Base-by-base conservation (phyloP, 2,888 invertebrate species). In the Linyphia triangularis region DNA sequence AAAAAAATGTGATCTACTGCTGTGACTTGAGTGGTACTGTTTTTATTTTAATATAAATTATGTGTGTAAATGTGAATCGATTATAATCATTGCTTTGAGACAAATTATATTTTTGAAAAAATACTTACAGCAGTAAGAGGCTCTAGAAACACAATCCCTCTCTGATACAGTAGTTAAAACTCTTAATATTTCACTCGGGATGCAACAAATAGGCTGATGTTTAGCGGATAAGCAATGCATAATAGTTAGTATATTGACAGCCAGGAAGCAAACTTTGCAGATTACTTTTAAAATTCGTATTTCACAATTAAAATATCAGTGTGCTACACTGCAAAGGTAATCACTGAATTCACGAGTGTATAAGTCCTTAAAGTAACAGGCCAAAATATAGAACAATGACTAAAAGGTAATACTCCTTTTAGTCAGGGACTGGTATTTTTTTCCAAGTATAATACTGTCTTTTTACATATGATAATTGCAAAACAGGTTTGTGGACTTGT, bases 281-380 rank as follows among this genome's bases (percentile, higher is more conserved):
- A 57, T 81, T 61, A 63, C 22, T 59, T 67, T 73, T 81, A 40
- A 19, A 73, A 72, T 75, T 88, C 78, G 28, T 40, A 37, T 51
- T 28, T 75, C 37, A 72, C 37, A 61, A 69, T 19, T n/a, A 33
- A 85, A 22, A 65, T 51, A 85, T 72, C 51, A 72, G 63, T 33
- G 33, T 51, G 51, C 86, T 88, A 88, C 86, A 88, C 86, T 88
- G 86, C 59, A 88, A 59, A 81, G 86, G 86, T 73, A 88, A 88
- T 81, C 86, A 85, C 63, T 65, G 70, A 57, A 85, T 77, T 78
- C 70, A 79, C 24, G 79, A 86, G 85, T 57, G 40, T 83, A 26
- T 28, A 40, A 65, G 51, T 61, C 28, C n/a, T 79, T 79, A 79
- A 79, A 79, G 67, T 79, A 78, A 65, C 67, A 79, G 43, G 65